Conservation (phyloP, 2,888 invertebrate genomes). For the Hypomecis punctinalis region DNA sequence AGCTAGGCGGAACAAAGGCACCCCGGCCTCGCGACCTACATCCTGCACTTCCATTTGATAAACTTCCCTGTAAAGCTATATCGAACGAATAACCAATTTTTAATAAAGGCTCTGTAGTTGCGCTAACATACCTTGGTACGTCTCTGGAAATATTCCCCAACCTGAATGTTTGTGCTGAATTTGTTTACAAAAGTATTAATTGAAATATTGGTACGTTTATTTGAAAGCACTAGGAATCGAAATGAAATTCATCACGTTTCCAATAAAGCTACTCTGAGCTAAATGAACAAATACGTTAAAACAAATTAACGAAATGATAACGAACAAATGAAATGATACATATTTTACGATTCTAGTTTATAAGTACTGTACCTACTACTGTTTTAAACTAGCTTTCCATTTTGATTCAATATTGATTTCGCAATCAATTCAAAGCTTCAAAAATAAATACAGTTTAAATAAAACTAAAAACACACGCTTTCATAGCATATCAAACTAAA, state of each 20-base stretch:
- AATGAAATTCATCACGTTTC: slow-evolving; percentile 33
- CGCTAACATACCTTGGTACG: slow-evolving; percentile 3
- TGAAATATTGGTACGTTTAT: slow-evolving; percentile 41
- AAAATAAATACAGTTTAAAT: too few relatives aligned
- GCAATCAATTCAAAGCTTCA: too few relatives aligned
- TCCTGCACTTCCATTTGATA: slow-evolving; percentile 60
- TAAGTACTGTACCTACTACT: too few relatives aligned
- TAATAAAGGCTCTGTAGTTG: slow-evolving; percentile 31
- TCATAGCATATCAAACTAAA: too few relatives aligned
- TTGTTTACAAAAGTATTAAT: slow-evolving; percentile 43
- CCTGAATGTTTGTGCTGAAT: slow-evolving; percentile 31
- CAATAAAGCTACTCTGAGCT: slow-evolving; percentile 27
- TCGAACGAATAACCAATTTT: slow-evolving; percentile 39
- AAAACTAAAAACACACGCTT: too few relatives aligned
- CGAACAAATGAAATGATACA: too few relatives aligned
- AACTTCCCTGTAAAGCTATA: slow-evolving; percentile 50
- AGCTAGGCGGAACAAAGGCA: slow-evolving; percentile 70
- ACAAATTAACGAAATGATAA: slow-evolving; percentile 21
- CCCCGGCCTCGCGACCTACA: slow-evolving; percentile 68
- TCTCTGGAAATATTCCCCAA: slow-evolving; percentile 24
- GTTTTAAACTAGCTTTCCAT: too few relatives aligned
- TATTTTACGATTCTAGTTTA: too few relatives aligned
- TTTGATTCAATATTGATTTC: too few relatives aligned
- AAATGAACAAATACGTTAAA: slow-evolving; percentile 38
- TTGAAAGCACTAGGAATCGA: slow-evolving; percentile 29